These are phyloP conservation scores for Sandelia bainsii DNA, from an alignment of 2,797 vertebrate genomes.

Conservation along the genomic window DNA sequence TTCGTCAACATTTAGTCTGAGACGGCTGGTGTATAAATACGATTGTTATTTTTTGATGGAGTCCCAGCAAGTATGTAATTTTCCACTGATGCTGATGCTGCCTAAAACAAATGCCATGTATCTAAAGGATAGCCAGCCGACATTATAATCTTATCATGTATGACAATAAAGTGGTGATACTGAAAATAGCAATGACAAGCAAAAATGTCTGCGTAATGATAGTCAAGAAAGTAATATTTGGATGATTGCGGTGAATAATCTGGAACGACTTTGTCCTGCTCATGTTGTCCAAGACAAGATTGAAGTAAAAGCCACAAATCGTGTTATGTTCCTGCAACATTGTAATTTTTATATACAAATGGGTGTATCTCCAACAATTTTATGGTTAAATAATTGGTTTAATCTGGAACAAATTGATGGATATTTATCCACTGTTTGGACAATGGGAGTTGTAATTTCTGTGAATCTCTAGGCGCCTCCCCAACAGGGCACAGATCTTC, in stretches of 20 bases:
- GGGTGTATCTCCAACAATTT: constrained; percentile 1
- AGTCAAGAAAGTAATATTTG: constrained; percentile 14
- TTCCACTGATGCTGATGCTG: constrained; percentile 1
- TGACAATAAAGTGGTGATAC: not conserved
- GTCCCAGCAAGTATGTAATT: not conserved
- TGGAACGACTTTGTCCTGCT: constrained; percentile 2
- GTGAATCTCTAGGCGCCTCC: constrained; percentile 68
- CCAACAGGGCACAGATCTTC: constrained; percentile 57
- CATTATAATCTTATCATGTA: not conserved
- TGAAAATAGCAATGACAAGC: constrained; percentile 12
- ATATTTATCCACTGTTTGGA: constrained; percentile 53
- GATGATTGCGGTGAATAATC: constrained; percentile 24
- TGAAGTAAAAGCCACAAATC: constrained; percentile 33
- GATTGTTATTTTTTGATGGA: not conserved
- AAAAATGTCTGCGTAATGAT: constrained; percentile 15
- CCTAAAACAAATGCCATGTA: constrained; percentile 5
- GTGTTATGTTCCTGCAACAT: constrained; percentile 19
- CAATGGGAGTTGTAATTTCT: constrained; percentile 68
- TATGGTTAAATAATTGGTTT: constrained; percentile 14
- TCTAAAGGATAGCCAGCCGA: not conserved
- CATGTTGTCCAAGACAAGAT: constrained; percentile 17
- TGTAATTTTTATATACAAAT: constrained; percentile 38
- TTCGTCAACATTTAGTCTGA: not conserved
- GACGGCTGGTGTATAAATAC: not conserved
- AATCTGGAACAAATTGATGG: constrained; percentile 34